Conservation (phyloP, 2,797 vertebrate species). For the Diplodus sargus region DNA sequence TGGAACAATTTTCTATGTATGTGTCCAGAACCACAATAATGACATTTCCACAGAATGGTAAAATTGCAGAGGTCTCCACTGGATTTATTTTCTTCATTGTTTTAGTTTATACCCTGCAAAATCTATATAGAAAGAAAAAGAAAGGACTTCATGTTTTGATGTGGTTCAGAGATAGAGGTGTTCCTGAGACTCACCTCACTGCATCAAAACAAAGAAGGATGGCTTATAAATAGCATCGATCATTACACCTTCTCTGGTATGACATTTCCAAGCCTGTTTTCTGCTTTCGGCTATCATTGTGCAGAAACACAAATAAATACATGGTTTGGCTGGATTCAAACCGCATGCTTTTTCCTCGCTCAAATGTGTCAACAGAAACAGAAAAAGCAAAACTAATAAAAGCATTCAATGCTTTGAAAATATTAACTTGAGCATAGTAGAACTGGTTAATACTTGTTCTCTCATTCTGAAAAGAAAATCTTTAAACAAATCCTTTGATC, state of each 20-base stretch:
- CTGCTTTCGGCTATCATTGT: constrained; percentile 25
- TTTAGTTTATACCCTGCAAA: not conserved
- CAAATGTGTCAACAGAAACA: not conserved
- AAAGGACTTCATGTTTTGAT: constrained; percentile 2
- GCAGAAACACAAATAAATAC: constrained; percentile 28
- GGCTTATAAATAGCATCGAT: constrained; percentile 19
- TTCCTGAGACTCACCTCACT: constrained; percentile 7
- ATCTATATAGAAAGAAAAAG: not conserved
- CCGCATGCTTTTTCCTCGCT: not conserved
- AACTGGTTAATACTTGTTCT: not conserved
- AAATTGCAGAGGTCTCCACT: not conserved
- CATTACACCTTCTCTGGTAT: constrained; percentile 8
- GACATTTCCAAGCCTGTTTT: constrained; percentile 30
- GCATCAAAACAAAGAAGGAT: constrained; percentile 4
- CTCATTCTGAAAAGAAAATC: constrained; percentile 4
- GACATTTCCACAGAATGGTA: not conserved
- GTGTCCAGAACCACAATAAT: constrained; percentile 8
- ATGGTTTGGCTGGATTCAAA: constrained; percentile 17
- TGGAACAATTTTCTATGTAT: not conserved
- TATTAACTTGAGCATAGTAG: not conserved
- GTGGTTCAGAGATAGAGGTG: constrained; percentile 7
- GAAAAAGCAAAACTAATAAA: constrained; percentile 18
- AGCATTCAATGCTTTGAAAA: constrained; percentile 5
- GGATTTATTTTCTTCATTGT: not conserved
- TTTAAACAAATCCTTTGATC: not conserved